phyloP scores from a whole-genome alignment of 2,113 vertebrate genomes.

The Corvus hawaiiensis region DNA sequence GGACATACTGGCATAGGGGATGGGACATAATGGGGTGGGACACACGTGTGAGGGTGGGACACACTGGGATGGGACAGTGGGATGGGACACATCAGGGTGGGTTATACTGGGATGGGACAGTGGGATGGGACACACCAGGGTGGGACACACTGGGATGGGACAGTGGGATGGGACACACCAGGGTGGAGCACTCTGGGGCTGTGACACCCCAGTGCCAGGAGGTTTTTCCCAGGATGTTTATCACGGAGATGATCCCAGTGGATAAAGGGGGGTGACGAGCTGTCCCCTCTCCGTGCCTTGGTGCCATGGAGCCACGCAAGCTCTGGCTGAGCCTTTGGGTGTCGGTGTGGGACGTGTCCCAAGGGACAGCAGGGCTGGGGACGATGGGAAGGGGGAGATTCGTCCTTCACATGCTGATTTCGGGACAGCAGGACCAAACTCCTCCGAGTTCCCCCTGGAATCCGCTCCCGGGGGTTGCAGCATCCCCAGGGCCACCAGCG shows the following conservation, averaged over 20 bases:
- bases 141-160: no score
- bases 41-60: no score
- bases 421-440: rapidly evolving
- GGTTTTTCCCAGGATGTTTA: rapidly evolving
- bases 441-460: rapidly evolving
- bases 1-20: no score
- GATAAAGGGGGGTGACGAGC: background rate
- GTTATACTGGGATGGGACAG: background rate
- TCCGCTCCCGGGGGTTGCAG: rapidly evolving
- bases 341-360: rapidly evolving
- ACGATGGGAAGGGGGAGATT: rapidly evolving
- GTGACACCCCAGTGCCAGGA: rapidly evolving
- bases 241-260: rapidly evolving
- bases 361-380: rapidly evolving
- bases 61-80: rapidly evolving
- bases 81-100: rapidly evolving
- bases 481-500: background rate
- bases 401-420: rapidly evolving
- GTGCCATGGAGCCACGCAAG: background rate
- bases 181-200: rapidly evolving
- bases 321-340: background rate
- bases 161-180: rapidly evolving
- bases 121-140: rapidly evolving
- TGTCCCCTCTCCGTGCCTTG: rapidly evolving
- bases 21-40: background rate